A percentile compares a stretch with the other conserved stretches of the same genome.
These are phyloP conservation scores for Invenusta paracnida DNA, from an alignment of 2,888 invertebrate genomes.

Conservation along the genomic window DNA sequence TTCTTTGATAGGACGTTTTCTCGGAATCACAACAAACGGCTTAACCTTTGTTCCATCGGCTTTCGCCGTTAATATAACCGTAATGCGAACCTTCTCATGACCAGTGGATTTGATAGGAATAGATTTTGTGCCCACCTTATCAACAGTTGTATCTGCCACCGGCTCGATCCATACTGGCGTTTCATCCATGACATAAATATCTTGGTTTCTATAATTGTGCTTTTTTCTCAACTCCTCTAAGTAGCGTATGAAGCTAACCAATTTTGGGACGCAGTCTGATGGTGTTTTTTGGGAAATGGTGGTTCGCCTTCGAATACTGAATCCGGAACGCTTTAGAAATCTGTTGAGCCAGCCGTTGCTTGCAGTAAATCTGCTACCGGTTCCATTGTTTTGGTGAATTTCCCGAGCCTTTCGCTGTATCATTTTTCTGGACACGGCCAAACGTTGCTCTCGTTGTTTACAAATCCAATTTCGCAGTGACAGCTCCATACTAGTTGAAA, in stretches of 20 bases:
- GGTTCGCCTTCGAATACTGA: constrained; percentile 35
- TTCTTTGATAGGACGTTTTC: constrained; percentile 42
- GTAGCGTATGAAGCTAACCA: neutral
- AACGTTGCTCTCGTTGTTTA: neutral
- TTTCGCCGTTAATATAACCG: constrained; percentile 47
- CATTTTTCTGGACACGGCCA: neutral
- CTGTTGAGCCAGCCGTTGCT: constrained; percentile 41
- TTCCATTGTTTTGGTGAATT: neutral
- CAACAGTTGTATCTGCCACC: constrained; percentile 40
- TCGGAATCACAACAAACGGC: constrained; percentile 46
- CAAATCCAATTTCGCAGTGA: neutral
- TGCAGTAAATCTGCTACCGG: too few species aligned
- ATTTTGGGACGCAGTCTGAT: neutral
- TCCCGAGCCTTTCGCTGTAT: neutral
- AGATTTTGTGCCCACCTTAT: constrained; percentile 45
- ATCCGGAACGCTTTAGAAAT: constrained; percentile 27
- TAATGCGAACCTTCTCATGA: constrained; percentile 48
- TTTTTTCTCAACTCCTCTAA: neutral
- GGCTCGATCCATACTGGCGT: constrained; percentile 44
- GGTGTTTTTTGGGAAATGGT: constrained; percentile 34
- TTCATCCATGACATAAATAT: constrained; percentile 42
- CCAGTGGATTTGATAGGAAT: constrained; percentile 47
- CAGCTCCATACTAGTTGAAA: too few species aligned
- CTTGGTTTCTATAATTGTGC: neutral
- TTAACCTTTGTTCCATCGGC: constrained; percentile 45